Conservation (phyloP, 2,888 invertebrate genomes). For the Epistrophe grossulariae region DNA sequence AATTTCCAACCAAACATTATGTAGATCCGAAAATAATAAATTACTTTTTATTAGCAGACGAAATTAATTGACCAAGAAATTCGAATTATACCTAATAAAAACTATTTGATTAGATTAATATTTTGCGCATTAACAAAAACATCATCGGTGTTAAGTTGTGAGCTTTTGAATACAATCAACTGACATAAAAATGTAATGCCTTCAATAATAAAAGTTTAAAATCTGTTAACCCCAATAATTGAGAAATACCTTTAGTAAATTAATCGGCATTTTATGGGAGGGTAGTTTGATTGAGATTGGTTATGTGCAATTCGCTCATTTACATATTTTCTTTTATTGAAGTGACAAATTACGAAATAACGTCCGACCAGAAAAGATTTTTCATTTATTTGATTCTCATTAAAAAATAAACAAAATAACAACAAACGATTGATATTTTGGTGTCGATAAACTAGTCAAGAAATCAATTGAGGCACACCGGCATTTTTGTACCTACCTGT, state of each 20-base stretch:
- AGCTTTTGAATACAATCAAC: too few relatives aligned
- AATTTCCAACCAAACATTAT: too few relatives aligned
- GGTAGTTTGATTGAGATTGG: neutral
- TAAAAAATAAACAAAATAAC: conserved; percentile 8
- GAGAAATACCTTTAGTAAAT: neutral
- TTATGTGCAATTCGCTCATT: neutral
- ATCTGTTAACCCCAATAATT: neutral
- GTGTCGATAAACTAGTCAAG: conserved; percentile 31
- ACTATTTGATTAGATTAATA: too few relatives aligned
- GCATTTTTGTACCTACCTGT: conserved; percentile 22
- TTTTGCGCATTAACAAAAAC: too few relatives aligned
- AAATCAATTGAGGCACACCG: conserved; percentile 39
- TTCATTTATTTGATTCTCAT: conserved; percentile 19
- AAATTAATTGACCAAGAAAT: too few relatives aligned
- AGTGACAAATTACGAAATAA: conserved; percentile 34
- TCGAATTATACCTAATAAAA: too few relatives aligned
- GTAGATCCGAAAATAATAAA: too few relatives aligned
- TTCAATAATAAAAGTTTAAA: neutral
- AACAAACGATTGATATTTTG: conserved; percentile 47
- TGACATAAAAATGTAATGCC: too few relatives aligned
- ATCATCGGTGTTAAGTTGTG: too few relatives aligned
- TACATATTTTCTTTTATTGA: neutral
- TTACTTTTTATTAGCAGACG: too few relatives aligned
- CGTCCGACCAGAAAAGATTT: neutral
- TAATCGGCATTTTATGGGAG: neutral